These are phyloP conservation scores for Caenorhabditis zanzibari DNA, from an alignment of 2,888 invertebrate genomes.

Conservation along the genomic window DNA sequence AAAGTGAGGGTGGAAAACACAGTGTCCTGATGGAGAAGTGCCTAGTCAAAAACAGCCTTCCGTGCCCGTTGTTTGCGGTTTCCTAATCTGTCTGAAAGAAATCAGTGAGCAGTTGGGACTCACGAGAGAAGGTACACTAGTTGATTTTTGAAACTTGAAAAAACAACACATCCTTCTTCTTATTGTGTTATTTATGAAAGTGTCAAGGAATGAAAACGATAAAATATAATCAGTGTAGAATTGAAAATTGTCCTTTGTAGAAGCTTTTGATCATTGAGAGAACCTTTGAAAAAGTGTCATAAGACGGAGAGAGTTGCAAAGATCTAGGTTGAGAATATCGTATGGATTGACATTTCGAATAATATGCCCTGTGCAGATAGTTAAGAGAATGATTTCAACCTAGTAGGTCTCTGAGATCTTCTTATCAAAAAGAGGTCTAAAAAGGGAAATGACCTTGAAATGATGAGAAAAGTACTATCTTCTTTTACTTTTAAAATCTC, in stretches of 20 bases:
- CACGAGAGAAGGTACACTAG: conserved; percentile 34
- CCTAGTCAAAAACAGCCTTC: conserved; percentile 16
- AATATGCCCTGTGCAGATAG: background rate
- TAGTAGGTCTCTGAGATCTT: conserved; percentile 12
- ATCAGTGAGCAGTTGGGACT: conserved; percentile 50
- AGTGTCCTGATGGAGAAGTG: background rate
- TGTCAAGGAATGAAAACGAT: conserved; percentile 11
- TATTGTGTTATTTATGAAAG: conserved; percentile 14
- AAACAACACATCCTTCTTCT: conserved; percentile 33
- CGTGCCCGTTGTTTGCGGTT: conserved; percentile 13
- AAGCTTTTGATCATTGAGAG: conserved; percentile 31
- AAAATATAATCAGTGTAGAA: conserved; percentile 21
- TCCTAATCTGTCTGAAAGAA: conserved; percentile 52
- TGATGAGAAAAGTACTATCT: conserved; percentile 19
- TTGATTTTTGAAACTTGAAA: conserved; percentile 52
- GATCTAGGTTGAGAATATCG: conserved; percentile 2
- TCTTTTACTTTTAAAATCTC: conserved; percentile 13
- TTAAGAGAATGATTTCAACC: background rate
- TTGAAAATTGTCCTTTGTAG: conserved; percentile 9
- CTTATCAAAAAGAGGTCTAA: conserved; percentile 19
- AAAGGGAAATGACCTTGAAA: conserved; percentile 30
- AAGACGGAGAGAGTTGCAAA: background rate
- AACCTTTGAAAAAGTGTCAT: background rate
- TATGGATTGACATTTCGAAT: background rate
- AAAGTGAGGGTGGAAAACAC: conserved; percentile 42